Evolutionary conservation across 1,140 invertebrate genomes (phyloP), one percentile per base, ranked within the genome.

Genomic region (Anastrepha obliqua): DNA sequence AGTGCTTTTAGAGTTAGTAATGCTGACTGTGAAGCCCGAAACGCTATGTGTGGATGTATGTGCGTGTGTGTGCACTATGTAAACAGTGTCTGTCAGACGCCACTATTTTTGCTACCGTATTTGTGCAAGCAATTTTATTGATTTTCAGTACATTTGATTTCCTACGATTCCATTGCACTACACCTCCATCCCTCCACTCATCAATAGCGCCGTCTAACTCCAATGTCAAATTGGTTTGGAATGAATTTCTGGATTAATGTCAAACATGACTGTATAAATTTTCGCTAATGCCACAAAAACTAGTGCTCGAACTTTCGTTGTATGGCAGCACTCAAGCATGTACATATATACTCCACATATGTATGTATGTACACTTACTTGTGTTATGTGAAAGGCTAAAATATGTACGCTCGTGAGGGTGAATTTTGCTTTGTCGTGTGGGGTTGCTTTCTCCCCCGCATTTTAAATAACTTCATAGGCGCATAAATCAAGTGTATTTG

Each of bases 51-150:
- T 29, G 29, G 29, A 29, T 29, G 29, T 29, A 1, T 29, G 29
- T 29, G 1, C 29, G 29, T 29, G 29, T 29, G 29, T 29, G 29
- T 29, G 29, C 29, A 29, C 29, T 1, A 29, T 0, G 29, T 29
- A 29, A 29, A 29, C 29, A 29, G 29, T 29, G 29, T 29, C 0
- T 29, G 29, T 29, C 51, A 55, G 6, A 55, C 51, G 51, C 51
- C 51, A 55, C 51, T 55, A 55, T 55, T 55, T 55, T 4, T 9
- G 64, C 29, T 39, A 11, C 39, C 42, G 67, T 44, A 74, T 17
- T 74, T 74, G 42, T 74, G 67, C 42, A 74, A 74, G 42, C 44
- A 74, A 44, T 74, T 74, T 74, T 74, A 74, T 74, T 47, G 67
- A 74, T 74, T 74, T 74, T 74, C 67, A 17, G 42, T 74, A 47